A percentile compares a stretch with the other conserved stretches of the same genome.
phyloP scores from a whole-genome alignment of 2,797 vertebrate species.

The Poecilia picta region DNA sequence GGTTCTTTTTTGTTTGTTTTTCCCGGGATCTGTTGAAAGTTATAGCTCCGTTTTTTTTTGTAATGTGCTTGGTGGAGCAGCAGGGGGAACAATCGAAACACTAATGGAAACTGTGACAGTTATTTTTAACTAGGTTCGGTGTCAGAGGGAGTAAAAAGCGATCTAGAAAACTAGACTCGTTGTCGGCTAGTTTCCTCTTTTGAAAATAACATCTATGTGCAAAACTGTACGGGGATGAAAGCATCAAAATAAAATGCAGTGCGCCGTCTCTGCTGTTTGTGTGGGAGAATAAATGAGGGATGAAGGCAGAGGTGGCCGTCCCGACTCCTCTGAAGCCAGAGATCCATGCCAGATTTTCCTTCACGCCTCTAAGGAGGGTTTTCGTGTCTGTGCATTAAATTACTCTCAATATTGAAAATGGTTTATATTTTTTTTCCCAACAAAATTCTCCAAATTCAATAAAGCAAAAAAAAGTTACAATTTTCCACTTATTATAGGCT shows the following conservation, averaged over 20 bases:
- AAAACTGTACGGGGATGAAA: background rate
- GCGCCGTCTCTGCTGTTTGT: background rate
- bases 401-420: constrained; percentile 35
- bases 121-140: background rate
- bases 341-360: constrained; percentile 82
- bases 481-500: background rate
- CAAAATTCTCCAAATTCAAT: background rate
- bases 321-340: constrained; percentile 15
- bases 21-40: background rate
- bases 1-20: background rate
- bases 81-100: constrained; percentile 47
- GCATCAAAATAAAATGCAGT: background rate
- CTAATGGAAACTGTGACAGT: background rate
- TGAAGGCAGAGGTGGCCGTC: constrained; percentile 20
- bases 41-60: background rate
- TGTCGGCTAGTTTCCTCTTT: background rate
- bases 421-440: constrained; percentile 10
- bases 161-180: too few species aligned
- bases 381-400: constrained; percentile 42
- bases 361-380: constrained; percentile 41
- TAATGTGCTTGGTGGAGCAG: constrained; percentile 27
- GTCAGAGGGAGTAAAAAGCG: background rate
- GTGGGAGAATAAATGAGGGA: constrained; percentile 41
- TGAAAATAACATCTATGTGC: background rate
- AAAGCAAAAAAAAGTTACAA: background rate